Conservation (phyloP, 2,113 vertebrate species). For the Brachirus orientalis region DNA sequence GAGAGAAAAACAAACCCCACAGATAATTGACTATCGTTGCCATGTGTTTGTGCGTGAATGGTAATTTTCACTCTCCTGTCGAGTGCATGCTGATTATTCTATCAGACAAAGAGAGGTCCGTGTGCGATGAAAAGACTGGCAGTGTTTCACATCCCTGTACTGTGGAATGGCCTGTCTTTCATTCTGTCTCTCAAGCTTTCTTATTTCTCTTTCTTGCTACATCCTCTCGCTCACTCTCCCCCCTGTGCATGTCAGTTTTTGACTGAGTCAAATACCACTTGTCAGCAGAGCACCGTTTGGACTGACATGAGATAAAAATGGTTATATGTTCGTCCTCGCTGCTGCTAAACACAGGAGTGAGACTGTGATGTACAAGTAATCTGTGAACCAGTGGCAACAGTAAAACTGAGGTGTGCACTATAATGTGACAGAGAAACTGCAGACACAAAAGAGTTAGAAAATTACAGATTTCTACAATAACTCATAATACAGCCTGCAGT, state of each 20-base stretch:
- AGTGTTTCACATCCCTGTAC: constrained; percentile 56
- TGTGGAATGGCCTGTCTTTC: constrained; percentile 64
- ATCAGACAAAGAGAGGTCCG: constrained; percentile 70
- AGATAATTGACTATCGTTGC: constrained; percentile 72
- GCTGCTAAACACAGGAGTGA: constrained; percentile 40
- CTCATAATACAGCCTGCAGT: too few relatives aligned
- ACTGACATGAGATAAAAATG: constrained; percentile 79
- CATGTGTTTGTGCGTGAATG: constrained; percentile 71
- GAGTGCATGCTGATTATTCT: constrained; percentile 73
- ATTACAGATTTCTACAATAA: too few relatives aligned
- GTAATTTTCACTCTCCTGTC: constrained; percentile 77
- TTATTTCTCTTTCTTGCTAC: constrained; percentile 44
- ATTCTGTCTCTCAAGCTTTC: constrained; percentile 44
- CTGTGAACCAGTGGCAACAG: constrained; percentile 11
- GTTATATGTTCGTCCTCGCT: constrained; percentile 56
- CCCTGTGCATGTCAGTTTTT: constrained; percentile 54
- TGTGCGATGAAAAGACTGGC: constrained; percentile 69
- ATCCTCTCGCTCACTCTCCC: constrained; percentile 45
- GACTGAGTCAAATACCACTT: constrained; percentile 76
- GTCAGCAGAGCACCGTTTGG: constrained; percentile 77
- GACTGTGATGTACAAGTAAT: constrained; percentile 31
- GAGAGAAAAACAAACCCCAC: constrained; percentile 73
- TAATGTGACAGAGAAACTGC: background rate
- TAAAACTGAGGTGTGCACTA: constrained; percentile 28
- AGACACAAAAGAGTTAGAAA: constrained; percentile 11